Conservation (phyloP, 2,113 vertebrate genomes). For the Mionectes macconnelli region DNA sequence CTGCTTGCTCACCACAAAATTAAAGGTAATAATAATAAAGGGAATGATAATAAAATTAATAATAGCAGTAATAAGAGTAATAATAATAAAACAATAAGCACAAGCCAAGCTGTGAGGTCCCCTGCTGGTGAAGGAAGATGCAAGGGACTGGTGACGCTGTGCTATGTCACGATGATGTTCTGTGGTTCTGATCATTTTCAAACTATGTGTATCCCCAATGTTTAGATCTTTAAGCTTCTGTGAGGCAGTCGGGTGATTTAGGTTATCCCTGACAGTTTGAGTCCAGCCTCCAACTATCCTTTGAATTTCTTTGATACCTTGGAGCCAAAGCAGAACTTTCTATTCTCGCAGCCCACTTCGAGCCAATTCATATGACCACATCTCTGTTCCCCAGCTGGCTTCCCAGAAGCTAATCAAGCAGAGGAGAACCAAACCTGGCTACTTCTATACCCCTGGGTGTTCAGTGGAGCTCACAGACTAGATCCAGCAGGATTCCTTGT, state of each 20-base stretch:
- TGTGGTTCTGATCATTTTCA: not conserved
- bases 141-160: not conserved
- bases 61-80: not conserved
- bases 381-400: not conserved
- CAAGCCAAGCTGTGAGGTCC: not conserved
- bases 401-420: not conserved
- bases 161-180: not conserved
- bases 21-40: not conserved
- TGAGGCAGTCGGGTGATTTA: not conserved
- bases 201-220: not conserved
- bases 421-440: not conserved
- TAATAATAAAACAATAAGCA: not conserved
- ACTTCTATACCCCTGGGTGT: accelerated
- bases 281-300: not conserved
- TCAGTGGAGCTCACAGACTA: not conserved
- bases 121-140: not conserved
- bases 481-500: not conserved
- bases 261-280: not conserved
- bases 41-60: not conserved
- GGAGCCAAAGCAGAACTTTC: not conserved
- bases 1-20: not conserved
- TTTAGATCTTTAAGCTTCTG: not conserved
- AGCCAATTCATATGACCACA: not conserved
- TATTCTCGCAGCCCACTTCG: not conserved
- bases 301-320: not conserved